Evolutionary conservation across 1,140 invertebrate genomes (phyloP).

Genomic region (Penaeus japonicus): DNA sequence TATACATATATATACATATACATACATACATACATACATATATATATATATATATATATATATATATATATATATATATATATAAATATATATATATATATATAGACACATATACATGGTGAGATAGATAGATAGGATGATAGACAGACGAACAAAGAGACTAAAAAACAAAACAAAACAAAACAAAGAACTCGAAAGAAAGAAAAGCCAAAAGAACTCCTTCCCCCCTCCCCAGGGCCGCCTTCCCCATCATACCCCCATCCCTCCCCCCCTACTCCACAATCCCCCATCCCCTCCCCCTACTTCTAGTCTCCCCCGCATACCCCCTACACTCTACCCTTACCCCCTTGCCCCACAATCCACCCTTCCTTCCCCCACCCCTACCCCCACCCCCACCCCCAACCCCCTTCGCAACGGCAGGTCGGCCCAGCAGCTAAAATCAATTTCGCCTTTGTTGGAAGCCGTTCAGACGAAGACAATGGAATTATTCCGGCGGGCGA

Average conservation of each 20-base stretch:
- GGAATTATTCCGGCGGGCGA: slow-evolving; percentile 29
- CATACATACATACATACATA: too few species aligned
- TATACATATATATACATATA: too few species aligned
- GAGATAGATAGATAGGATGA: not conserved
- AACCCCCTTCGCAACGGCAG: not conserved
- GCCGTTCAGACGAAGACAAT: slow-evolving; percentile 45
- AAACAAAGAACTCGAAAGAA: not conserved
- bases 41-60: too few species aligned
- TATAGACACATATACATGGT: not conserved
- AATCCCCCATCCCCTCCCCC: too few species aligned
- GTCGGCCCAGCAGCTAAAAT: not conserved
- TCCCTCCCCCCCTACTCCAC: too few species aligned
- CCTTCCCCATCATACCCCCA: too few species aligned
- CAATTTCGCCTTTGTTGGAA: slow-evolving; percentile 24
- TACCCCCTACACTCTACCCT: not conserved
- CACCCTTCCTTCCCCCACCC: not conserved
- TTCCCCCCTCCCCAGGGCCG: too few species aligned
- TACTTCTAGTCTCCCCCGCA: too few species aligned
- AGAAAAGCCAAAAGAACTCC: too few species aligned
- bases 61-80: too few species aligned
- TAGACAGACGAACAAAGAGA: not conserved
- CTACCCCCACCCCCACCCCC: not conserved
- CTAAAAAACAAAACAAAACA: not conserved
- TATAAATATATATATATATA: too few species aligned
- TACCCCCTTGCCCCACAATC: not conserved